Conservation (phyloP, 2,797 vertebrate genomes). For the Ptychobarbus kaznakovi region DNA sequence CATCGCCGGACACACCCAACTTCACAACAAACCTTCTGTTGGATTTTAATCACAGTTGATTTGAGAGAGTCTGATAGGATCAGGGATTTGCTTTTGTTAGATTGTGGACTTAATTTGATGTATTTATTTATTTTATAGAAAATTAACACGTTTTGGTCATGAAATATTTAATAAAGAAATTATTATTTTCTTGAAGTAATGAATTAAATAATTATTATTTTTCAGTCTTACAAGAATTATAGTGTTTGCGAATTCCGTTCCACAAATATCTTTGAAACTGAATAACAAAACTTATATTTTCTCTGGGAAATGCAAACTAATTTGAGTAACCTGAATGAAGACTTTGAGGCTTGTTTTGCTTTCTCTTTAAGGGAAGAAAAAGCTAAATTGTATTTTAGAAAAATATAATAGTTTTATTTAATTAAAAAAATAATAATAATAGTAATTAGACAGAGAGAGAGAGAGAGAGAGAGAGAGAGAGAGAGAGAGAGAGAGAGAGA, state of each 20-base stretch:
- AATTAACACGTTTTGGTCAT: not conserved
- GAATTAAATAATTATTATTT: not conserved
- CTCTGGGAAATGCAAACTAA: not conserved
- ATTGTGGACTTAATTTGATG: not conserved
- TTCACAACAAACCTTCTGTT: not conserved
- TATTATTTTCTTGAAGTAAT: not conserved
- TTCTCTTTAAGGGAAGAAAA: not conserved
- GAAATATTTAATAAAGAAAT: not conserved
- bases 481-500: too few relatives aligned
- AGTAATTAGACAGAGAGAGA: too few relatives aligned
- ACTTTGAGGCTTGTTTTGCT: too few relatives aligned
- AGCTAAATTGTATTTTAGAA: not conserved
- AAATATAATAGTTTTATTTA: too few relatives aligned
- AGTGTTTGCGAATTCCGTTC: too few relatives aligned
- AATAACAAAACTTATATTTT: not conserved
- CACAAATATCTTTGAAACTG: not conserved
- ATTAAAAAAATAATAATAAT: too few relatives aligned
- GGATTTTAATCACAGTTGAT: not conserved
- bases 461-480: too few relatives aligned
- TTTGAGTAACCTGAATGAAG: not conserved
- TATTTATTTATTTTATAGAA: not conserved
- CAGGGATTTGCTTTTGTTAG: not conserved
- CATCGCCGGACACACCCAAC: constrained; percentile 7
- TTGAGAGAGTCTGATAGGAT: not conserved
- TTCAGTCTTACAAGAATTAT: not conserved